These are phyloP conservation scores for Dolichallabes microphthalmus DNA, from an alignment of 2,113 vertebrate genomes.

Conservation along the genomic window DNA sequence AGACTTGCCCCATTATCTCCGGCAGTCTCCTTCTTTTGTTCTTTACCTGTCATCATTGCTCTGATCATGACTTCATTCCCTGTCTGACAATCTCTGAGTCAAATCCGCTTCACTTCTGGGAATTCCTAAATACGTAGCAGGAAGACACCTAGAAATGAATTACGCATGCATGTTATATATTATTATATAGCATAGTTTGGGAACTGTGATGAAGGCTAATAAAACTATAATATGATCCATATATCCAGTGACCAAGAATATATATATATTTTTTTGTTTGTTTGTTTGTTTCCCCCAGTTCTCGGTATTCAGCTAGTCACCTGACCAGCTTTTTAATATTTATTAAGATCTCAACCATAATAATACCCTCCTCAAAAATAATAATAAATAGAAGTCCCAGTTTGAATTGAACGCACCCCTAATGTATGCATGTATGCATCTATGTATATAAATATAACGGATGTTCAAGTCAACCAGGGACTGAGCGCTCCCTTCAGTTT, in stretches of 20 bases:
- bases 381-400: too few relatives aligned
- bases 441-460: too few relatives aligned
- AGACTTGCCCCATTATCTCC: not conserved
- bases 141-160: not conserved
- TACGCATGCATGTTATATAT: not conserved
- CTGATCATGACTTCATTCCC: not conserved
- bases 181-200: not conserved
- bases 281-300: not conserved
- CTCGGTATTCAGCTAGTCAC: not conserved
- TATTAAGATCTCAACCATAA: not conserved
- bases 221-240: not conserved
- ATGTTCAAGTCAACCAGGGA: too few relatives aligned
- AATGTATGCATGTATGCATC: too few relatives aligned
- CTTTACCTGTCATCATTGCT: not conserved
- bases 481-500: not conserved
- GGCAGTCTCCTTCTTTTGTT: not conserved
- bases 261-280: too few relatives aligned
- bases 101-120: not conserved
- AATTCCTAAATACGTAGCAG: slow-evolving; percentile 4
- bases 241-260: not conserved
- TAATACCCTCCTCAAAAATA: not conserved
- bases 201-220: not conserved
- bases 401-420: too few relatives aligned
- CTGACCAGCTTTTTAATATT: not conserved
- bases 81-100: not conserved